These are phyloP conservation scores for Polyergus mexicanus DNA, from an alignment of 1,140 invertebrate species.

Conservation along the genomic window DNA sequence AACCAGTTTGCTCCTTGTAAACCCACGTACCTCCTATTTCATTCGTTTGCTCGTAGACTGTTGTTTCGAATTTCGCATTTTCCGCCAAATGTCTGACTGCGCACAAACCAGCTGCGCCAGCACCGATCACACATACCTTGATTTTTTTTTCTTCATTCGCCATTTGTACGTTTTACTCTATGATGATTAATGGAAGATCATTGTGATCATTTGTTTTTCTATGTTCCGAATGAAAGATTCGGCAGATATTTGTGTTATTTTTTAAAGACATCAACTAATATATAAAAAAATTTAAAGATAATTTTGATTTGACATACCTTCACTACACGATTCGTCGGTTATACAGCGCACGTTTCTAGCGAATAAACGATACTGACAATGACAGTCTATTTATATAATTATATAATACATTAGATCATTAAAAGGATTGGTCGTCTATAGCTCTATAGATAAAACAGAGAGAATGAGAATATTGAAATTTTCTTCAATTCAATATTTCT, in stretches of 20 bases:
- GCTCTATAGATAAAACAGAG: neutral
- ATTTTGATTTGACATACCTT: neutral
- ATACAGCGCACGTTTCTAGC: neutral
- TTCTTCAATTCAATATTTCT: neutral
- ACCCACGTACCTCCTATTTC: conserved; percentile 91
- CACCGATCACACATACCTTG: conserved; percentile 91
- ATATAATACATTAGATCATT: too few relatives aligned
- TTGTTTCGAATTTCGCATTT: conserved; percentile 83
- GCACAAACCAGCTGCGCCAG: conserved; percentile 92
- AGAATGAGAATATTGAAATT: neutral
- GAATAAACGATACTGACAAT: neutral
- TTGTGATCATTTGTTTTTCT: too few relatives aligned
- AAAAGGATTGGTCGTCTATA: neutral
- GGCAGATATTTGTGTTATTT: neutral
- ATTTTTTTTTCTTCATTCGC: conserved; percentile 66
- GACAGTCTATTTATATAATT: neutral
- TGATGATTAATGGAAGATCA: neutral
- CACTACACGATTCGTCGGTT: neutral
- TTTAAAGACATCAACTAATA: neutral
- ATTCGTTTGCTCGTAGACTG: conserved; percentile 89
- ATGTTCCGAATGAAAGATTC: neutral
- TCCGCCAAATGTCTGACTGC: conserved; percentile 88
- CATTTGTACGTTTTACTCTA: conserved; percentile 49
- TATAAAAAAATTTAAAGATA: neutral
- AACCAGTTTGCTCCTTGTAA: conserved; percentile 89